Conservation (phyloP, 2,888 invertebrate species). For the Antitype chi region DNA sequence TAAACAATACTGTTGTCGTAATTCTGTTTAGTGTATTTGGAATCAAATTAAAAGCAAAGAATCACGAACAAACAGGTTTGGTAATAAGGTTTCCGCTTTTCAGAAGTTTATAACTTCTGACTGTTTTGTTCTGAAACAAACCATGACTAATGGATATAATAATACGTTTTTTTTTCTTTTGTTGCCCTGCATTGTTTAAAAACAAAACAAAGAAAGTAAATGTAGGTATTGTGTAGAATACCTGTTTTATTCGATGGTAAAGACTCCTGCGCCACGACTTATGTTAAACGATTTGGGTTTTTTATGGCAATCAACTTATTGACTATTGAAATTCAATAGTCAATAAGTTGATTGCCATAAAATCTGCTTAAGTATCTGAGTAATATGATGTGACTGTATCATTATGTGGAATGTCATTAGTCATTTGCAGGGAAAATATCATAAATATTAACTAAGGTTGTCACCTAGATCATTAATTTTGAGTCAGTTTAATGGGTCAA, state of each 20-base stretch:
- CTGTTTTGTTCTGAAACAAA: constrained; percentile 23
- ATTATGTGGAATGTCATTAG: neutral
- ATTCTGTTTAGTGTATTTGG: constrained; percentile 39
- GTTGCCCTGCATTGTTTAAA: neutral
- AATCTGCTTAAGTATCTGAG: neutral
- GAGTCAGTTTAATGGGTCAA: constrained; percentile 12
- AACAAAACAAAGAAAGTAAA: neutral
- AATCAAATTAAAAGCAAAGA: constrained; percentile 40
- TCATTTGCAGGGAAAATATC: neutral
- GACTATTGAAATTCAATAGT: no score
- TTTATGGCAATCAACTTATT: no score
- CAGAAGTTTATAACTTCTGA: constrained; percentile 28
- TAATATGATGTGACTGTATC: neutral
- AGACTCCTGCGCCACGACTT: no score
- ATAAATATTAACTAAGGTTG: constrained; percentile 33
- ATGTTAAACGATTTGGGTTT: no score
- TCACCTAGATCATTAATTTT: constrained; percentile 38
- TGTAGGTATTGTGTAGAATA: neutral
- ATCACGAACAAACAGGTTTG: constrained; percentile 45
- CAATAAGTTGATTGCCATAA: neutral
- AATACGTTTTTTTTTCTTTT: neutral
- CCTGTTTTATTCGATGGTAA: neutral
- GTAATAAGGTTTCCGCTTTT: constrained; percentile 38
- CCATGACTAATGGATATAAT: neutral
- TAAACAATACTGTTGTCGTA: constrained; percentile 25